phyloP scores from a whole-genome alignment of 2,888 invertebrate species.

The Ochlodes sylvanus region DNA sequence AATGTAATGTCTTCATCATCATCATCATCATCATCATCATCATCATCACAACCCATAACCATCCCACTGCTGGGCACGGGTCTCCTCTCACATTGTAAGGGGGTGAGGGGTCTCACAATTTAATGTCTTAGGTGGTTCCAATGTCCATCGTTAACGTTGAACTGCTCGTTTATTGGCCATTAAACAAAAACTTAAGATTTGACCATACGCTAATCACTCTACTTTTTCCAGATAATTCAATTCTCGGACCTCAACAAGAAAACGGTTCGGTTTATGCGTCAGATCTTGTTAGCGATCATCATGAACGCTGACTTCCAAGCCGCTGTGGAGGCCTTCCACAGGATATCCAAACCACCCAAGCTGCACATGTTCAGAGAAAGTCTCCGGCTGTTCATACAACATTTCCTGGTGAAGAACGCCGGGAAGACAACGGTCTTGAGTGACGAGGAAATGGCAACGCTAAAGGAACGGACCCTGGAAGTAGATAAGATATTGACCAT shows the following conservation, averaged over 20 bases:
- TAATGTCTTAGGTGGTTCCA: no score
- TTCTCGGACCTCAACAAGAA: slow-evolving; percentile 93
- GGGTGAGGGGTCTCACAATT: no score
- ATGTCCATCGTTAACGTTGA: no score
- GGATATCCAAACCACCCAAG: slow-evolving; percentile 89
- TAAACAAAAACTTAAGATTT: no score
- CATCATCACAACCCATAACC: no score
- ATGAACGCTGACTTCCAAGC: slow-evolving; percentile 87
- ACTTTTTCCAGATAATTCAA: slow-evolving; percentile 88
- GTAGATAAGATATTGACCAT: slow-evolving; percentile 88
- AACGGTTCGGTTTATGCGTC: slow-evolving; percentile 91
- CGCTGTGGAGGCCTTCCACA: slow-evolving; percentile 88
- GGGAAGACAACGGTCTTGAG: slow-evolving; percentile 68
- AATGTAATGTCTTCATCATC: no score
- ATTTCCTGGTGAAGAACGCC: slow-evolving; percentile 90
- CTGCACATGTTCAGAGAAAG: slow-evolving; percentile 93
- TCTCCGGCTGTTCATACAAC: slow-evolving; percentile 92
- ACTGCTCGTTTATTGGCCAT: no score
- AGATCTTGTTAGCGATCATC: slow-evolving; percentile 90
- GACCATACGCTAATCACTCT: neutral
- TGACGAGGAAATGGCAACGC: slow-evolving; percentile 62
- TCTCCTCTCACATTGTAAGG: no score
- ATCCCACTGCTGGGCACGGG: no score
- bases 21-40: no score
- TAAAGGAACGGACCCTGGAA: slow-evolving; percentile 84